Base-by-base conservation (phyloP, 1,140 invertebrate species). In the Cyphomyrmex costatus region DNA sequence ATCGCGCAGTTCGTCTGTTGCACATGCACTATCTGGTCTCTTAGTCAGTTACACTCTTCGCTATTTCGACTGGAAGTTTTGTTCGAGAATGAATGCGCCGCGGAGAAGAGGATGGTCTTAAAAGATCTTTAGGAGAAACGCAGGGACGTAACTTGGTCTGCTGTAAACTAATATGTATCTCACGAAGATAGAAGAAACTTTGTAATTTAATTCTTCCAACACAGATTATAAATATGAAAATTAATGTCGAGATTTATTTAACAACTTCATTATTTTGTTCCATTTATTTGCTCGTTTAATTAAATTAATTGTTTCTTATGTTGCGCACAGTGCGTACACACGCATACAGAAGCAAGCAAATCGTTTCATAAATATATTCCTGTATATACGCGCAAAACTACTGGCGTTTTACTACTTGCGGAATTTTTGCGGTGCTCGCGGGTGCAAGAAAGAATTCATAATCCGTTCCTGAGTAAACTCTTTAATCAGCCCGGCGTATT, bases 401-500 rank as follows among this genome's bases (percentile, higher is more conserved):
- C 53, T 46, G 68, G 3, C 30, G 33, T 58, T 82, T 82, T 42
- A 70, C 68, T 51, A 53, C 53, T 42, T 24, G 49, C 12, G 66
- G 53, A 73, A 83, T 73, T 74, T 60, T 49, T 74, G 27, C 51
- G 51, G 19, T 19, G 36, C 60, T 36, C 12, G 60, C 42, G 61
- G 51, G 10, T 33, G 33, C 66, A 27, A 58, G 19, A 46, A 78
- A 30, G 53, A 82, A 71, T 82, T 80, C 66, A 63, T 78, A 68
- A 63, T 87, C 77, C 87, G 88, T 86, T 68, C 77, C 86, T 78
- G 85, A 42, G 36, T 46, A 70, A 91, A 85, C 88, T 90, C 88
- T 88, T 93, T 93, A 92, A 93, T 93, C 92, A 93, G 89, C 73
- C 61, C 58, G 79, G 65, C 88, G 71, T 88, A 91, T 91, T 93